phyloP scores from a whole-genome alignment of 2,113 vertebrate species.

The Maylandia zebra region DNA sequence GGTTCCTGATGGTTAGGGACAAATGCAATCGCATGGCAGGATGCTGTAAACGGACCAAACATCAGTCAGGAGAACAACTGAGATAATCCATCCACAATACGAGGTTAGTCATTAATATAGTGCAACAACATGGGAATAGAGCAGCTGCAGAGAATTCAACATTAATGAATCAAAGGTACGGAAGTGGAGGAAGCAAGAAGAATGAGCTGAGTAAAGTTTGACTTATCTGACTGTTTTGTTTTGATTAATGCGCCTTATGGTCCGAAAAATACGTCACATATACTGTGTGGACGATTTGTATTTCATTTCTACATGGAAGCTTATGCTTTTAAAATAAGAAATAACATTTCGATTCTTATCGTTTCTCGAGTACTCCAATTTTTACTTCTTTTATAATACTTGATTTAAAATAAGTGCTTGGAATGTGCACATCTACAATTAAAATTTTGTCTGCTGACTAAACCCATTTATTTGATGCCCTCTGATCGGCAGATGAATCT shows the following conservation, averaged over 20 bases:
- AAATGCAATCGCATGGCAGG: fast-evolving
- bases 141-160: fast-evolving
- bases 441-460: not conserved
- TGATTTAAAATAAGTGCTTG: not conserved
- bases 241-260: fast-evolving
- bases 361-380: not conserved
- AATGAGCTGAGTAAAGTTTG: fast-evolving
- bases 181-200: not conserved
- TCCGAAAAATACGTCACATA: not conserved
- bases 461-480: not conserved
- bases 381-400: not conserved
- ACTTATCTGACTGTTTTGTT: not conserved
- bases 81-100: fast-evolving
- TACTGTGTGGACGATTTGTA: not conserved
- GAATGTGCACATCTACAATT: not conserved
- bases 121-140: not conserved
- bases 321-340: not conserved
- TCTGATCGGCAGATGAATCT: not conserved
- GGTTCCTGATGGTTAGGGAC: fast-evolving
- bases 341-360: not conserved
- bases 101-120: not conserved
- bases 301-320: not conserved
- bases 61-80: not conserved
- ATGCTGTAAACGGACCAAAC: too few species aligned
- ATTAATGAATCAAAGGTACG: fast-evolving